Conservation (phyloP, 2,888 invertebrate genomes). For the Yponomeuta evonymella region DNA sequence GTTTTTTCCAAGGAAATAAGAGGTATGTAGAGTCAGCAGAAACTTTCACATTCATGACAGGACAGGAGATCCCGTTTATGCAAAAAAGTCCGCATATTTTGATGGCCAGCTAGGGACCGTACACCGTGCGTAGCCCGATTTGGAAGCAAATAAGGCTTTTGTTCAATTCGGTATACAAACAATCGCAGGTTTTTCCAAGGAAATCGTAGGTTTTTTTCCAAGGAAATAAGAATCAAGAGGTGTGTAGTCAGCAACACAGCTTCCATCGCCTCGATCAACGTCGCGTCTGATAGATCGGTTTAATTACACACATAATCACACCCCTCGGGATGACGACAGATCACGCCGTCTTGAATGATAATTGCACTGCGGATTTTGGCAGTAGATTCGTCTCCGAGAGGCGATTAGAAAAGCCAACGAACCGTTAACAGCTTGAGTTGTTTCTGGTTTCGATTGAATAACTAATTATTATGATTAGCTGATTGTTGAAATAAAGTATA, state of each 20-base stretch:
- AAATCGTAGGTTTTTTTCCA: neutral
- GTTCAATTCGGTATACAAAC: no score
- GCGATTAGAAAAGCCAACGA: neutral
- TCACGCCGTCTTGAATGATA: neutral
- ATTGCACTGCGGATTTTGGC: neutral
- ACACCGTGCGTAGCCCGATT: no score
- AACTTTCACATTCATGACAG: no score
- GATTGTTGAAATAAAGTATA: no score
- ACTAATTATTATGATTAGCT: no score
- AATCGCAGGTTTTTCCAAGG: no score
- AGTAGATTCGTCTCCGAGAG: neutral
- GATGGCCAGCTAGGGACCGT: no score
- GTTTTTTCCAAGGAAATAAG: no score
- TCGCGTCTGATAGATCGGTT: conserved; percentile 8
- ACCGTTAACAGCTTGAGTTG: neutral
- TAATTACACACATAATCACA: conserved; percentile 6
- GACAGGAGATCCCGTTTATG: no score
- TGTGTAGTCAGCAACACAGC: neutral
- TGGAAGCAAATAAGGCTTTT: no score
- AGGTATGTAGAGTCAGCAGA: no score
- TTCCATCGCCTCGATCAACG: conserved; percentile 6
- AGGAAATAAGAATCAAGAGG: neutral
- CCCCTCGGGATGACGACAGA: neutral
- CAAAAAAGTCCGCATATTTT: no score
- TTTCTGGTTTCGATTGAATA: neutral